Evolutionary conservation across 2,888 invertebrate genomes (phyloP), one percentile per base, ranked within the genome.

Genomic region (Trichacis sp.): DNA sequence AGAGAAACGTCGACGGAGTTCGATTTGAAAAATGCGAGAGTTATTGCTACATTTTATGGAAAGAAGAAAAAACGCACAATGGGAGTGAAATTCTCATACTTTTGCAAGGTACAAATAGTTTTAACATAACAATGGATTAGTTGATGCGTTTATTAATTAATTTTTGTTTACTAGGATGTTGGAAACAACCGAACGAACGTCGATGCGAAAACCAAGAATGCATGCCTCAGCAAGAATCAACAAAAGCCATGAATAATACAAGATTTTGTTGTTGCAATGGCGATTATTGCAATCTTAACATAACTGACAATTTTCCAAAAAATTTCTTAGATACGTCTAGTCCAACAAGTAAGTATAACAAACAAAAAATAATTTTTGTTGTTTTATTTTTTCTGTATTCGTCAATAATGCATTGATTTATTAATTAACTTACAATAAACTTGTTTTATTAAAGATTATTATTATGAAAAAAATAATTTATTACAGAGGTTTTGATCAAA

Each of bases 211-310:
- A 74, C 33, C 68, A 74, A 19, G 78, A 88, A 66, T 92, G 92
- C 73, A 84, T 91, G 77, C 80, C 91, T 70, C 85, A 88, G 72
- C 81, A 88, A 76, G 84, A 89, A 76, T 84, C 88, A 68, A 77
- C 88, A 20, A 87, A 87, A 76, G 87, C 88, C 75, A 84, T 88
- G 64, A 89, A 89, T 12, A 88, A 85, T 72, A 90, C 89, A 62
- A 92, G 89, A 84, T 95, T 91, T 85, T 95, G 97, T 77, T 96
- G 96, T 81, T 96, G 96, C 78, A 89, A 89, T 3, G 91, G 90
- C 1, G 88, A 91, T 73, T 87, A 89, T 78, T 96, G 96, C 84
- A 96, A 96, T 84, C 87, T 87, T 18, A 91, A 93, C 75, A 90
- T 89, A 20, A 82, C 79, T 18, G 79, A 77, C 59, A 40, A 40